Base-by-base conservation (phyloP, 2,888 invertebrate species). In the Zygaena filipendulae region DNA sequence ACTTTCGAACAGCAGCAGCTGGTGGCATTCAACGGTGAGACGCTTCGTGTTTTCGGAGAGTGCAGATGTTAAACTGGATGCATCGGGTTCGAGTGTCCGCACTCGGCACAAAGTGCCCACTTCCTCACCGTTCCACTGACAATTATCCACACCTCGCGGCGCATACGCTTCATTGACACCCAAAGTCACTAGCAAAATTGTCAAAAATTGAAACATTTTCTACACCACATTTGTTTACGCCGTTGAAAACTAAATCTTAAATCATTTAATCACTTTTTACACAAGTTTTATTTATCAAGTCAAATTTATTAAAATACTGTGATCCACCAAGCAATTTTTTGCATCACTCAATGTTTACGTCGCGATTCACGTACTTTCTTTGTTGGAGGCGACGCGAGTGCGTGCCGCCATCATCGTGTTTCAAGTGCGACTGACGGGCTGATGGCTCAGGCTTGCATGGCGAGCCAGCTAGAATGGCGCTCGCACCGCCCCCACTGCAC, bases 1-100 rank as follows among this genome's bases (percentile, higher is more conserved):
- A 74, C 92, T 92, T 80, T 92, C 92, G 58, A 88, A 88, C 38
- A 90, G 83, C 46, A 91, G 79, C 45, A 87, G 85, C 52, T 88
- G 87, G 68, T 87, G 89, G 70, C 94, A 94, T 52, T 86, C 84
- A 36, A 95, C 82, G 39, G 84, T 84, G 39, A 95, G 79, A 36
- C 84, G 85, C 40, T 88, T 85, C 21, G 90, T 88, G 27, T 87
- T 86, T 54, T 92, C 92, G 25, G 86, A 51, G 34, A 81, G 69
- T 40, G 82, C 67, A 38, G 83, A 71, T 55, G 81, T 79, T 41
- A 87, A 74, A 59, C 85, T 87, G 40, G 87, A 82, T 35, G 85
- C 85, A 47, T 84, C 84, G 21, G 86, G 82, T 46, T 90, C 89
- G 39, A 91, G 82, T 30, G 87, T 86, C 40, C 89, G 82, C 48